A percentile compares a stretch with the other conserved stretches of the same genome.
These are phyloP conservation scores for Myoxocephalus aenaeus DNA, from an alignment of 2,797 vertebrate species.

Conservation along the genomic window DNA sequence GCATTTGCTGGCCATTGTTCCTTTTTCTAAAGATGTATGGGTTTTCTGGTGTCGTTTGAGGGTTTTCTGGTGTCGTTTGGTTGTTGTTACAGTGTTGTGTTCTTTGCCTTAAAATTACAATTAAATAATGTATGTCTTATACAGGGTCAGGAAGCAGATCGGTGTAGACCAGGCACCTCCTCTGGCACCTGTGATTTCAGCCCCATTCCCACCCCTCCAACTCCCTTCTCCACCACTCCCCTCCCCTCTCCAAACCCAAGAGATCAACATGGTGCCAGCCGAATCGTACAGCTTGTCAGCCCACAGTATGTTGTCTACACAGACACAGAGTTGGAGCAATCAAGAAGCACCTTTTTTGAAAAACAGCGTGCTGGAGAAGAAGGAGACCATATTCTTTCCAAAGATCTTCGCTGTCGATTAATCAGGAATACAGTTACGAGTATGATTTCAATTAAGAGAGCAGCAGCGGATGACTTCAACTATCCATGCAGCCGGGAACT, in stretches of 20 bases:
- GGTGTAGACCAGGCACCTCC: background rate
- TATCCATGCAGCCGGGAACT: background rate
- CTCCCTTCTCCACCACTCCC: too few species aligned
- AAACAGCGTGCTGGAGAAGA: constrained; percentile 9
- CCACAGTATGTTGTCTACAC: constrained; percentile 4
- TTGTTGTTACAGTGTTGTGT: too few species aligned
- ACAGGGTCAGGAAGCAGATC: background rate
- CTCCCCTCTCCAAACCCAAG: background rate
- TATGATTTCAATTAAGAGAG: background rate
- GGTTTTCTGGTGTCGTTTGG: too few species aligned
- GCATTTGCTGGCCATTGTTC: too few species aligned
- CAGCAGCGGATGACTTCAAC: background rate
- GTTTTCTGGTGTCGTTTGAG: too few species aligned
- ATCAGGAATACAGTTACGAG: background rate
- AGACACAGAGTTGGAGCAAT: background rate
- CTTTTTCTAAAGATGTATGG: too few species aligned
- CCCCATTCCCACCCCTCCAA: background rate
- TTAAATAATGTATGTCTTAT: background rate
- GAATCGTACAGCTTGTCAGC: constrained; percentile 9
- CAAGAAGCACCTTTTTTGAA: constrained; percentile 8
- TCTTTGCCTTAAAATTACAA: too few species aligned
- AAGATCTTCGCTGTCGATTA: background rate
- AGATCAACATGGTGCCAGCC: background rate
- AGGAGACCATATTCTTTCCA: constrained; percentile 1
- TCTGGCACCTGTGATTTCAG: background rate